Conservation (phyloP, 2,797 vertebrate genomes). For the Fringilla coelebs region DNA sequence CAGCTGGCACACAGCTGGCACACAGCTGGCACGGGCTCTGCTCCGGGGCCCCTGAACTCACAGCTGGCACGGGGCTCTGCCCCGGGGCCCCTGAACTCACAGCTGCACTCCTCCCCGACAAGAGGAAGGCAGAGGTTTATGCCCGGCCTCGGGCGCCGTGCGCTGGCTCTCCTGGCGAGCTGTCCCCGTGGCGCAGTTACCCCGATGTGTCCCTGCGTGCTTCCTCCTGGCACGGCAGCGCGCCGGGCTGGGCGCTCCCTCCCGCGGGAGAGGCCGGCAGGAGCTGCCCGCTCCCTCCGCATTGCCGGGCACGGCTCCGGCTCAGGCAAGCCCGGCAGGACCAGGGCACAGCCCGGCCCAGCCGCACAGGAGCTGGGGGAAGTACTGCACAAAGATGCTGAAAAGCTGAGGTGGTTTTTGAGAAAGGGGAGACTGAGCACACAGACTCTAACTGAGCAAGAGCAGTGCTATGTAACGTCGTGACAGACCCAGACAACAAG, state of each 20-base stretch:
- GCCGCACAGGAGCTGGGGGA: rapidly evolving
- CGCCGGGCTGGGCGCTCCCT: not conserved
- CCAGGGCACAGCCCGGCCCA: rapidly evolving
- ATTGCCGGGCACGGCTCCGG: rapidly evolving
- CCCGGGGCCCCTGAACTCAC: not conserved
- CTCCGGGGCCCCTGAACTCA: not conserved
- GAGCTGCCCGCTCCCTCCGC: not conserved
- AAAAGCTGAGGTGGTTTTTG: not conserved
- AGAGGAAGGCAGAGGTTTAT: not conserved
- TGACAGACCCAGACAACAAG: rapidly evolving
- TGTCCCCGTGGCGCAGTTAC: not conserved
- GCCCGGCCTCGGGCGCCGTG: not conserved
- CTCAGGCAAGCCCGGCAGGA: not conserved
- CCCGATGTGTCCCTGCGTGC: not conserved
- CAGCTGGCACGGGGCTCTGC: not conserved
- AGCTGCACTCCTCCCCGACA: not conserved
- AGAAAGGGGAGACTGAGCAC: not conserved
- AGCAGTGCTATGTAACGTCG: not conserved
- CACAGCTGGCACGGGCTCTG: not conserved
- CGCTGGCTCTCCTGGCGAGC: not conserved
- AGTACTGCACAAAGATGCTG: rapidly evolving
- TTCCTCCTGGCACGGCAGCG: not conserved
- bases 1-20: not conserved
- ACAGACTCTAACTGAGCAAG: rapidly evolving
- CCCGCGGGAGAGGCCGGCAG: not conserved